Evolutionary conservation across 2,888 invertebrate species (phyloP).

Genomic region (Dasypolia templi): DNA sequence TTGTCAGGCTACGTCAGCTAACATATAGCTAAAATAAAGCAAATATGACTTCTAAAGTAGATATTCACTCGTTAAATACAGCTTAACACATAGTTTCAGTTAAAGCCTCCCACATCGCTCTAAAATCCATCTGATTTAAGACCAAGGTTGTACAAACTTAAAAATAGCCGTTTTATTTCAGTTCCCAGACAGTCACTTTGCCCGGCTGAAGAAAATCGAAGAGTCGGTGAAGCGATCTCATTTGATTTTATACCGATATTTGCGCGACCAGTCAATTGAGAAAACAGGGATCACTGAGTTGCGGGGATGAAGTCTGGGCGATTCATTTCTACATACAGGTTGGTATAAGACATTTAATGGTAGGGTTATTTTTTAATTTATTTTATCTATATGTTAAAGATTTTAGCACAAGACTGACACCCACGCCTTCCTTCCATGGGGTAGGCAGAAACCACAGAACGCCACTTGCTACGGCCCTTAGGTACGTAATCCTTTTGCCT

Average conservation of each 20-base stretch:
- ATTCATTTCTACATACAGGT: constrained; percentile 9
- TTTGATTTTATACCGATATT: constrained; percentile 61
- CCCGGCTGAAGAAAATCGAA: constrained; percentile 39
- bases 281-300: constrained; percentile 58
- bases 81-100: background rate
- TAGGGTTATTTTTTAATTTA: background rate
- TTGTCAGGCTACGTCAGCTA: background rate
- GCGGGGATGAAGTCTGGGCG: constrained; percentile 6
- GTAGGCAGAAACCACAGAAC: too few relatives aligned
- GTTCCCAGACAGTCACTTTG: constrained; percentile 44
- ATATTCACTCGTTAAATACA: background rate
- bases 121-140: constrained; percentile 29
- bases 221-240: constrained; percentile 40
- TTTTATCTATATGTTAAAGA: background rate
- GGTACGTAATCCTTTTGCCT: too few relatives aligned
- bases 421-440: too few relatives aligned
- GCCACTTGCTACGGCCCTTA: too few relatives aligned
- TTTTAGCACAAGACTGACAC: background rate
- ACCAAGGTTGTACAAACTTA: constrained; percentile 32
- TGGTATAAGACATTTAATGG: background rate
- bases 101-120: constrained; percentile 1
- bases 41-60: background rate
- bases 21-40: too few relatives aligned
- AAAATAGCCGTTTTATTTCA: constrained; percentile 51
- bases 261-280: constrained; percentile 59